phyloP scores from a whole-genome alignment of 2,888 invertebrate species.

The Melanophora roralis region DNA sequence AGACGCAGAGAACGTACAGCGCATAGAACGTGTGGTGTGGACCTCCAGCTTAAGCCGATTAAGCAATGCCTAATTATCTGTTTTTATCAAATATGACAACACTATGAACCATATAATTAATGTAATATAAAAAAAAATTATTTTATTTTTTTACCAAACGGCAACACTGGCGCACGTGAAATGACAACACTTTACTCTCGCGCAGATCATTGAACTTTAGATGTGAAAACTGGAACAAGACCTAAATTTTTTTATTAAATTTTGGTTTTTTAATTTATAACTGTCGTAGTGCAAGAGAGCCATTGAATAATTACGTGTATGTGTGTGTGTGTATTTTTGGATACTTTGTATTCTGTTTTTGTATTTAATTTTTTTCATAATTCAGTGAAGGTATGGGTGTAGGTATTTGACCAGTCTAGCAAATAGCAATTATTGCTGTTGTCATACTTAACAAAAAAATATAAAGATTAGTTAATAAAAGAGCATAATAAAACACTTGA shows the following conservation, averaged over 20 bases:
- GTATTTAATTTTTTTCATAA: neutral
- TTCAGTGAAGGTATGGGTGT: too few relatives aligned
- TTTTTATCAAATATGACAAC: too few relatives aligned
- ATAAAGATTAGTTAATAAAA: neutral
- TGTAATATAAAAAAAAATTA: too few relatives aligned
- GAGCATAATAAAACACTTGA: neutral
- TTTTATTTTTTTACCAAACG: neutral
- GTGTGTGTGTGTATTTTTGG: neutral
- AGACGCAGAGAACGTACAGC: too few relatives aligned
- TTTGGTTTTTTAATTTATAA: slow-evolving; percentile 15
- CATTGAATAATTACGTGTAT: neutral
- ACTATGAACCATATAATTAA: too few relatives aligned
- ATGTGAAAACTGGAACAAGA: slow-evolving; percentile 74
- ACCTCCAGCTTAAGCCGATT: too few relatives aligned
- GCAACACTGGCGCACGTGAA: neutral
- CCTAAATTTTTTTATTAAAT: slow-evolving; percentile 68
- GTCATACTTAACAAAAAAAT: neutral
- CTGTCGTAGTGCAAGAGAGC: neutral
- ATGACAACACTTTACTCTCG: slow-evolving; percentile 26
- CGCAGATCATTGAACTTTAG: slow-evolving; percentile 72
- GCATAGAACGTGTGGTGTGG: too few relatives aligned
- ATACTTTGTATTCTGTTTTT: neutral
- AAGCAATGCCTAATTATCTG: too few relatives aligned
- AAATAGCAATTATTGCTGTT: neutral
- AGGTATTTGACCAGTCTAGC: slow-evolving; percentile 15